Evolutionary conservation across 2,797 vertebrate genomes (phyloP).

Genomic region (Jordanella pulchra): DNA sequence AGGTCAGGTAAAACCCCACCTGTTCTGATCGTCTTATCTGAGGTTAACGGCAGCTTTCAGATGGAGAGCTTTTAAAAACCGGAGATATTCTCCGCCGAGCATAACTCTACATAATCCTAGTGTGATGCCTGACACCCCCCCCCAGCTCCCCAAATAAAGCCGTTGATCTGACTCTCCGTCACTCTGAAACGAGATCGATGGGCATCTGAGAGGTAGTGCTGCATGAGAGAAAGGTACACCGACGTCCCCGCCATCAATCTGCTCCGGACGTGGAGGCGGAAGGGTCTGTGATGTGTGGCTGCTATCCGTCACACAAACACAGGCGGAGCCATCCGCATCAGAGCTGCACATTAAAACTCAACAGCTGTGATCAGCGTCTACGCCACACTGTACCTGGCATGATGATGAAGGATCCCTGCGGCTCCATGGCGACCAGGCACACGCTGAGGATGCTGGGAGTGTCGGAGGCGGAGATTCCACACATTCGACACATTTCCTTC

Average conservation of each 20-base stretch:
- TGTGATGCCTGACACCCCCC: constrained; percentile 64
- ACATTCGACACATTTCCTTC: constrained; percentile 98
- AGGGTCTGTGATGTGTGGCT: constrained; percentile 60
- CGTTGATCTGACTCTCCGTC: constrained; percentile 75
- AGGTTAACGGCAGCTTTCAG: constrained; percentile 13
- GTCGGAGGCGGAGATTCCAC: constrained; percentile 96
- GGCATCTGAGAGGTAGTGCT: constrained; percentile 66
- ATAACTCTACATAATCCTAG: constrained; percentile 52
- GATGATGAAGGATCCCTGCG: constrained; percentile 97
- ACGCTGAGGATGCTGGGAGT: constrained; percentile 98
- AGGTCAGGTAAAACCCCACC: constrained; percentile 2
- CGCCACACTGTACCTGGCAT: constrained; percentile 88
- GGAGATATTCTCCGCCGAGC: constrained; percentile 49
- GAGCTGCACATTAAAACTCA: constrained; percentile 20
- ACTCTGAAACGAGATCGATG: constrained; percentile 74
- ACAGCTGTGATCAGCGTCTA: not conserved
- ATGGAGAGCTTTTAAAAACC: constrained; percentile 42
- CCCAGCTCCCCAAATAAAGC: constrained; percentile 72
- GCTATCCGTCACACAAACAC: constrained; percentile 61
- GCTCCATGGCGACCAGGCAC: constrained; percentile 97
- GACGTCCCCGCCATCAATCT: constrained; percentile 73
- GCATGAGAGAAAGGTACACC: constrained; percentile 70
- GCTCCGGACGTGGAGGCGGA: constrained; percentile 60
- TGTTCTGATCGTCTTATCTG: constrained; percentile 5
- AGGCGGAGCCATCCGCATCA: constrained; percentile 14